Evolutionary conservation across 2,113 vertebrate species (phyloP), one percentile per base, ranked within the genome.

Genomic region (Gobio gobio): DNA sequence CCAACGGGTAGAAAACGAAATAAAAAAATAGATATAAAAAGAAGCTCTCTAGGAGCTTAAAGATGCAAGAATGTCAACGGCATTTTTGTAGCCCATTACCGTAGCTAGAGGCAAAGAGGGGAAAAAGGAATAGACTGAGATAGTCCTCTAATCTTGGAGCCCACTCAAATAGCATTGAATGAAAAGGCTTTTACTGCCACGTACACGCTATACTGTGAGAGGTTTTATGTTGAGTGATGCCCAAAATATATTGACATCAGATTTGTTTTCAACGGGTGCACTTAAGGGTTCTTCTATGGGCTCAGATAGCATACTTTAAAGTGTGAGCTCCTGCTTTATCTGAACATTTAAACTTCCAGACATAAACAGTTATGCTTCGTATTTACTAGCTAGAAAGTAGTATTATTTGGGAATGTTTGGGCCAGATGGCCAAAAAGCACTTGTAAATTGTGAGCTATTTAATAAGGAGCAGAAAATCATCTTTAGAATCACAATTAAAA

Each of bases 241-340:
- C 80, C 77, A 87, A 85, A 86, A 87, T 70, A 85, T 75, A 87
- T 83, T 83, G 79, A 83, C 86, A 83, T 83, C 61, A 13, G 24
- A 87, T 89, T 83, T 86, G 83, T 91, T 92, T 92, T 88, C 80
- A 89, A 88, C 83, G 61, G 20, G 78, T 86, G 85, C 87, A 90
- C 90, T 91, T 88, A 82, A 84, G 74, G 75, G 22, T 29, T 89
- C 86, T 40, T n/a, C 84, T 85, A 84, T 61, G 68, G 18, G 68
- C 74, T 36, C 54, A 61, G 63, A 88, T 56, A 75, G 16, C 18
- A 2, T 63, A 77, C 10, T 26, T n/a, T n/a, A 54, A 29, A 64
- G 9, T 2, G 22, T 1, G 13, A 36, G 18, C 33, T 20, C 14
- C 61, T 82, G 61, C 83, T 51, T 85, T 82, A 70, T 82, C 77